Base-by-base conservation (phyloP, 2,888 invertebrate species). In the Lepidonotus clava region DNA sequence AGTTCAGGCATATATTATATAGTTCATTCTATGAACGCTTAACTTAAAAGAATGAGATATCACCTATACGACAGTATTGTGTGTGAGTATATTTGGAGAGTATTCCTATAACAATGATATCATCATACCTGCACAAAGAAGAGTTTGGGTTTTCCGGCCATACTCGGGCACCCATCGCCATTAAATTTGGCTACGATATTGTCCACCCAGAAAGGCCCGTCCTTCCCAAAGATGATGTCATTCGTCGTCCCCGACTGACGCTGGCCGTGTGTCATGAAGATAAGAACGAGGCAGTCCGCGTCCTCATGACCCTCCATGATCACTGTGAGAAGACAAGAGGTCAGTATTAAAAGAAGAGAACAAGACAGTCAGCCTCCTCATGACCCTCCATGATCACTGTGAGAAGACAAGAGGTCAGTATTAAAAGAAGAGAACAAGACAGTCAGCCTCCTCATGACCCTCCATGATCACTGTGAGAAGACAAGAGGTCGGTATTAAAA, bases 91-190 rank as follows among this genome's bases (percentile, higher is more conserved):
- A n/a, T n/a, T n/a, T n/a, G n/a, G n/a, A n/a, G n/a, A n/a, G n/a
- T n/a, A n/a, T n/a, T n/a, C n/a, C n/a, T n/a, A n/a, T n/a, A n/a
- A n/a, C n/a, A n/a, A n/a, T n/a, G n/a, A 51, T 21, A 61, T n/a
- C n/a, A n/a, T n/a, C 88, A 83, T 86, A 96, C 96, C 94, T 96
- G 96, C 90, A 96, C 95, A 89, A 96, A 96, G 92, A 96, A 96
- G 41, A 96, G 90, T 92, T 97, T 97, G 0, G 96, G 98, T 94
- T 98, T 98, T 46, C 98, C 98, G 90, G 97, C 97, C 67, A 99
- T 95, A 40, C 96, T 95, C 61, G 96, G 96, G 91, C 98, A 98
- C 90, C 96, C 96, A 95, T 96, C 95, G 0, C 95, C 95, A 28
- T 95, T 94, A 92, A 97, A 96, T 56, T 95, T 95, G 38, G 71